phyloP scores from a whole-genome alignment of 2,113 vertebrate genomes.

The Eptesicus fuscus region DNA sequence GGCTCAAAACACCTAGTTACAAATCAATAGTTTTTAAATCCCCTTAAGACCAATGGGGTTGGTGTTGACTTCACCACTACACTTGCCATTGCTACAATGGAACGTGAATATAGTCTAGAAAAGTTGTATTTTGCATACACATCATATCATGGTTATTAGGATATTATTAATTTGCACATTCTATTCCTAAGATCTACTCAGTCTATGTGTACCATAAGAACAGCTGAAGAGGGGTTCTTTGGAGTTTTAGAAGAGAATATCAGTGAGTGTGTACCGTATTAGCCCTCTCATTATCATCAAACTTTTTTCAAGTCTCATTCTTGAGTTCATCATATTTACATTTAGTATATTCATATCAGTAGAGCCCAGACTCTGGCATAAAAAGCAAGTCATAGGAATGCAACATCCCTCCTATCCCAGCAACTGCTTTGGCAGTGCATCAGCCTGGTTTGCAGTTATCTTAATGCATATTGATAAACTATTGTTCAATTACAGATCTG shows the following conservation, averaged over 20 bases:
- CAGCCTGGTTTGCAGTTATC: neutral
- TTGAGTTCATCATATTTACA: neutral
- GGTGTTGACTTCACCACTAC: neutral
- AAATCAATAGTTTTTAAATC: neutral
- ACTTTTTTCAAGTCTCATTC: neutral
- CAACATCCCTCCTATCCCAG: neutral
- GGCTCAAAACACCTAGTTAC: neutral
- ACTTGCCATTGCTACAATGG: neutral
- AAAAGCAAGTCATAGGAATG: neutral
- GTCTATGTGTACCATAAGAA: neutral
- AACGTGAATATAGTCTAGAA: neutral
- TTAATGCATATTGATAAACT: neutral
- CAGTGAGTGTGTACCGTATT: fast-evolving
- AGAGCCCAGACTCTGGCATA: neutral
- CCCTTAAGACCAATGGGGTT: neutral
- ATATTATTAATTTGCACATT: neutral
- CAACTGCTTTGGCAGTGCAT: neutral
- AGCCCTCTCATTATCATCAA: neutral
- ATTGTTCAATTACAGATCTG: neutral
- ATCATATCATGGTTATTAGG: neutral
- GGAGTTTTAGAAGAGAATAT: neutral
- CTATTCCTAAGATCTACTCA: neutral
- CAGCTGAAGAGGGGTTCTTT: neutral
- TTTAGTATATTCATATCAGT: neutral
- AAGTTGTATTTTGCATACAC: neutral